Percentiles rank a stretch among this genome's conserved stretches.
Conservation (phyloP, 1,140 invertebrate genomes). For the Dermatophagoides farinae region DNA sequence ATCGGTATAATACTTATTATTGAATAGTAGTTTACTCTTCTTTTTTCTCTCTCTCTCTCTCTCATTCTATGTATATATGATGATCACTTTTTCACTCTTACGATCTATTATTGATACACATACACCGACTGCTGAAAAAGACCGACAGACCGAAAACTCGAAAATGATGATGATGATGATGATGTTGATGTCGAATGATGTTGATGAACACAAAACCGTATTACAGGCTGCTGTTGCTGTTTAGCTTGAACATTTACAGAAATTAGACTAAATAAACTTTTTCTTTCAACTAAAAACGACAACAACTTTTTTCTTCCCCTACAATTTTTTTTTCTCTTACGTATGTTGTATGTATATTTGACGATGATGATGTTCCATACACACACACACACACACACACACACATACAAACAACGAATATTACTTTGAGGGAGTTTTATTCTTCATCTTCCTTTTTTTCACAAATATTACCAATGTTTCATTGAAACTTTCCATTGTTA, state of each 20-base stretch:
- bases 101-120: too few species aligned
- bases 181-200: not conserved
- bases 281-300: not conserved
- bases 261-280: constrained; percentile 12
- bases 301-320: too few species aligned
- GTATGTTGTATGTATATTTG: not conserved
- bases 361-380: not conserved
- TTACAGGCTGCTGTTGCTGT: too few species aligned
- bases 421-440: too few species aligned
- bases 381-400: too few species aligned
- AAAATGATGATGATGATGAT: not conserved
- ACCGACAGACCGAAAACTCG: too few species aligned
- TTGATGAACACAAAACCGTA: not conserved
- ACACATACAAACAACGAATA: not conserved
- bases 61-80: not conserved
- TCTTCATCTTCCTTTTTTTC: too few species aligned
- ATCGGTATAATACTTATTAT: too few species aligned
- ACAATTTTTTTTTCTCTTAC: too few species aligned
- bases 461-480: not conserved
- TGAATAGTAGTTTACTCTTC: too few species aligned
- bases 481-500: not conserved
- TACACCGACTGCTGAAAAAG: too few species aligned
- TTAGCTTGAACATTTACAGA: not conserved
- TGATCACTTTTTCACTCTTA: not conserved
- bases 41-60: not conserved